phyloP scores from a whole-genome alignment of 2,113 vertebrate species.

The Chionodraco myersi region DNA sequence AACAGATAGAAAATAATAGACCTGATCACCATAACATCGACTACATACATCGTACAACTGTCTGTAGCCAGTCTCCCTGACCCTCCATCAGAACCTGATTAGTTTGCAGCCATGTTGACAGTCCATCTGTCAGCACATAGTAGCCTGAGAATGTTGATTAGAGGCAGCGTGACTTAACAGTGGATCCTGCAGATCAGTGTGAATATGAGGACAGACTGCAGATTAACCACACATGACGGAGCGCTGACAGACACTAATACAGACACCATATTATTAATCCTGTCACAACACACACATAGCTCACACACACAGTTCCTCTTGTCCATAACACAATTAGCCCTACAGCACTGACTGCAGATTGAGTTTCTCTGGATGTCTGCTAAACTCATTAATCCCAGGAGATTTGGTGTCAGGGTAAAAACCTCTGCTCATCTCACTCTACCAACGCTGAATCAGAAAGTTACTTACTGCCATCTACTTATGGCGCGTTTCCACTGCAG shows the following conservation, averaged over 20 bases:
- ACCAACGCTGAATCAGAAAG: not conserved
- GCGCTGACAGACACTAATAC: slow-evolving; percentile 47
- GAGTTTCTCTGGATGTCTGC: slow-evolving; percentile 43
- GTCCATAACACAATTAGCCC: slow-evolving; percentile 41
- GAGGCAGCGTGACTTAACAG: slow-evolving; percentile 5
- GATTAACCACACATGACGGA: slow-evolving; percentile 47
- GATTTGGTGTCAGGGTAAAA: slow-evolving; percentile 29
- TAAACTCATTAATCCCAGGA: slow-evolving; percentile 43
- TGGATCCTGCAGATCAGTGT: slow-evolving; percentile 58
- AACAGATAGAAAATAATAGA: no score
- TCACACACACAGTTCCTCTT: not conserved
- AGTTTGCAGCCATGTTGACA: slow-evolving; percentile 25
- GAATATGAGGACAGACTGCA: slow-evolving; percentile 46
- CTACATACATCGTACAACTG: no score
- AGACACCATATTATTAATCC: slow-evolving; percentile 53
- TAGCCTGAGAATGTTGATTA: slow-evolving; percentile 73
- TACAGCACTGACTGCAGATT: slow-evolving; percentile 35
- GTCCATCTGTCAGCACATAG: slow-evolving; percentile 55
- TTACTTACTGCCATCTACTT: no score
- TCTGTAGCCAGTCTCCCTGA: not conserved
- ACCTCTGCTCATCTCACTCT: not conserved
- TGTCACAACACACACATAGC: slow-evolving; percentile 6
- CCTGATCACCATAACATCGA: no score
- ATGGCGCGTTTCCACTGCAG: no score
- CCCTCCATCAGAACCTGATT: slow-evolving; percentile 10